Base-by-base conservation (phyloP, 2,888 invertebrate genomes). In the Lycia hirtaria region DNA sequence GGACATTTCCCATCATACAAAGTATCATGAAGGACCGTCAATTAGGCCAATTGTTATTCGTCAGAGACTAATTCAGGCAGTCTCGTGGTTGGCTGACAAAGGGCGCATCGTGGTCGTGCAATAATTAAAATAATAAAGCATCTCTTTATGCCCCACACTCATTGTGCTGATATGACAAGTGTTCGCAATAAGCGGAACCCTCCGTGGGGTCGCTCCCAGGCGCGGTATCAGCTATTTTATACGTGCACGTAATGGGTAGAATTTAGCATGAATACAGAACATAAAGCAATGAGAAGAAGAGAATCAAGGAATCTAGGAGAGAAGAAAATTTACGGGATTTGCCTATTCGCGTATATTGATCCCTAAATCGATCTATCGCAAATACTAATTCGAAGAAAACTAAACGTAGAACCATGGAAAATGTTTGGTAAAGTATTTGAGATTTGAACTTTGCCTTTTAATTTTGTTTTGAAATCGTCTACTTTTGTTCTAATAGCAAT, bases 121-220 rank as follows among this genome's bases (percentile, higher is more conserved):
- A 91, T 91, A 90, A 90, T 91, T 91, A 91, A 91, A 91, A 91
- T 91, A 90, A 91, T 91, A 91, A 90, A 90, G 90, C 88, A 87
- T 85, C 80, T 75, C 60, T 71, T 71, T 71, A 65, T 62, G 70
- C 73, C 69, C 73, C 76, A 69, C 66, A 68, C 72, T 78, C 84
- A 84, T 88, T 88, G 87, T 87, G 83, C 77, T 82, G 83, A 88
- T 88, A 90, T 89, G 89, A 91, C 90, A 90, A 91, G 91, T 92
- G 89, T 83, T 83, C 83, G 87, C 85, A 89, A 88, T 90, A 88
- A 87, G 77, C 73, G 78, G 80, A 78, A 77, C 84, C 87, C 85
- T 80, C 80, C 47, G 60, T 73, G 74, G 78, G 77, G 74, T 72
- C 62, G 68, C 63, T 50, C 48, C 22, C 12, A 24, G 37, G 32